A percentile compares a stretch with the other conserved stretches of the same genome.
Conservation (phyloP, 2,797 vertebrate genomes). For the Cuniculus paca region DNA sequence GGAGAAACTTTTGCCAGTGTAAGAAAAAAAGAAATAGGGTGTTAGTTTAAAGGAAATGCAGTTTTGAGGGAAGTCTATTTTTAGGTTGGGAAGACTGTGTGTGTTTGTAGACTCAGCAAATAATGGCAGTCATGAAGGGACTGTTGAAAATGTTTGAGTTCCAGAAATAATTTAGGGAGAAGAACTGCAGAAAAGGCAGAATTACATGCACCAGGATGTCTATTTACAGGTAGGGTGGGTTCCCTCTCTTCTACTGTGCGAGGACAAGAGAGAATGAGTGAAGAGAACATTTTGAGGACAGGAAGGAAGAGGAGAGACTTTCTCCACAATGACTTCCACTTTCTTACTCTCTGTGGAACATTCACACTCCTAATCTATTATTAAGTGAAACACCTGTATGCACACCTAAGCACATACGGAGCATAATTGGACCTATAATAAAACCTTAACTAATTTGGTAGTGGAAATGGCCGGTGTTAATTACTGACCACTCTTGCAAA, state of each 20-base stretch:
- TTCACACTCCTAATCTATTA: background rate
- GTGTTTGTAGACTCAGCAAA: background rate
- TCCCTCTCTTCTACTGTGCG: background rate
- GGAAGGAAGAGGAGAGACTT: background rate
- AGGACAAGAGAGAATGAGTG: background rate
- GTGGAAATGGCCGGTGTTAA: slow-evolving; percentile 2
- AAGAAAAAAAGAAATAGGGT: background rate
- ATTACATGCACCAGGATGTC: background rate
- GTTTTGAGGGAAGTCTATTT: slow-evolving; percentile 9
- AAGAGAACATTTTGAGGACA: background rate
- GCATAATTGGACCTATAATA: background rate
- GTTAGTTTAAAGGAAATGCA: background rate
- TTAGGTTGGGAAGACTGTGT: background rate
- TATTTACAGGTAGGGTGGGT: background rate
- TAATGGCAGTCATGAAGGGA: background rate
- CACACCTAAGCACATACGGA: too few relatives aligned
- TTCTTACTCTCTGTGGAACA: background rate
- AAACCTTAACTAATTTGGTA: background rate
- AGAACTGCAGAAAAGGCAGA: background rate
- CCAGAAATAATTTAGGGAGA: background rate
- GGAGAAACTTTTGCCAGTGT: background rate
- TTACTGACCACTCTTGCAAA: background rate
- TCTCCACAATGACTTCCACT: background rate
- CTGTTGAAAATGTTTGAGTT: background rate
- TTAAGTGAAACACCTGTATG: background rate